Conservation (phyloP, 2,113 vertebrate genomes). For the Gracilinanus agilis region DNA sequence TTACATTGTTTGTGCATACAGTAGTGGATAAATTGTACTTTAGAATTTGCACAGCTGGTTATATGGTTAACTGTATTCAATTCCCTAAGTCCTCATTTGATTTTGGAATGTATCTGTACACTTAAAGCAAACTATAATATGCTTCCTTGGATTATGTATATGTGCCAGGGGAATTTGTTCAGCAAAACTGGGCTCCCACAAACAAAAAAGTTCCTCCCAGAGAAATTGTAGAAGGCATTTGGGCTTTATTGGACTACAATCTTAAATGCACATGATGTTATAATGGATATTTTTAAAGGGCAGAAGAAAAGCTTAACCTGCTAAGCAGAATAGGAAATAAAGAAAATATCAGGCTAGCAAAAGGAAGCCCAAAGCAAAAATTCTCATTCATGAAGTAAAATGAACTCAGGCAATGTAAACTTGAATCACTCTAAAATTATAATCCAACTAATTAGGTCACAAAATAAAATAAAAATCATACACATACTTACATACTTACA, state of each 20-base stretch:
- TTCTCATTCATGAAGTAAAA: conserved; percentile 19
- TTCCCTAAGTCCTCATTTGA: conserved; percentile 71
- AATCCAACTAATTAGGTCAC: background rate
- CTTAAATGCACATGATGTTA: conserved; percentile 38
- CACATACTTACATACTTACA: background rate
- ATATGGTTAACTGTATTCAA: conserved; percentile 74
- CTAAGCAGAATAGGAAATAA: conserved; percentile 6
- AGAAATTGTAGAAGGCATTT: conserved; percentile 13
- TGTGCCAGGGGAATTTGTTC: conserved; percentile 43
- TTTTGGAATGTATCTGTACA: conserved; percentile 73
- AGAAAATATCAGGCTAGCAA: background rate
- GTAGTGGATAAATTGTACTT: conserved; percentile 59
- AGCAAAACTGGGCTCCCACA: conserved; percentile 39
- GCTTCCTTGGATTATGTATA: conserved; percentile 11
- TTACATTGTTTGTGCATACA: conserved; percentile 57
- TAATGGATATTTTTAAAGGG: conserved; percentile 45
- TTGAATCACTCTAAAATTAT: conserved; percentile 15
- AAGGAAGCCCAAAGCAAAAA: conserved; percentile 6
- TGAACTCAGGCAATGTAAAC: background rate
- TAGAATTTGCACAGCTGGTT: conserved; percentile 73
- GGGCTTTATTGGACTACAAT: background rate
- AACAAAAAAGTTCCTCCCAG: conserved; percentile 29
- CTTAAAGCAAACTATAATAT: conserved; percentile 48
- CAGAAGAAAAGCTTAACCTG: conserved; percentile 13
- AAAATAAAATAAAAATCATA: conserved; percentile 27